Base-by-base conservation (phyloP, 2,797 vertebrate genomes). In the Schizopygopsis malacanthus region DNA sequence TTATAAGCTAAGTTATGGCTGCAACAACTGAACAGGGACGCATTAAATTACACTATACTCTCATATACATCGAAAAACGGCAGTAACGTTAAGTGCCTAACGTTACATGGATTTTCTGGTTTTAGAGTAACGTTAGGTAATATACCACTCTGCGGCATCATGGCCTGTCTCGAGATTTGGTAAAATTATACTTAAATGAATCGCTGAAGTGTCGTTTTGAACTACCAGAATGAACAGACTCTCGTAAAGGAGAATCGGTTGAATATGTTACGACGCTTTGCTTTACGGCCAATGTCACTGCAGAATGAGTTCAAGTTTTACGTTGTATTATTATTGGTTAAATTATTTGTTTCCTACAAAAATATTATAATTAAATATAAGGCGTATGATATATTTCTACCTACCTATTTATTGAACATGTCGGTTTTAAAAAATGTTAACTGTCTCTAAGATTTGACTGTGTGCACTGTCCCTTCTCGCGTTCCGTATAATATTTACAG, bases 401-500 rank as follows among this genome's bases (percentile, higher is more conserved):
- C 1, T 20, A 47, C 25, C 15, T 41, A 22, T 39, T 4, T 25
- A 25, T 65, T 69, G 15, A 18, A 78, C 16, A 37, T 18, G 25
- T 15, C 4, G 10, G n/a, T 61, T 18, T 72, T 45, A 56, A 82
- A 70, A 52, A 59, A 33, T 33, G 2, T 33, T 33, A 2, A 33
- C 33, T 33, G 33, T 3, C 33, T 33, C 33, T 3, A 33, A 45
- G 0, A 52, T 25, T 22, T 65, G 25, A 59, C 13, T 12, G 12
- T 52, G 1, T 61, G 73, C 1, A 61, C 11, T 33, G 20, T 72
- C 28, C 90, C 72, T 77, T 5, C 2, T 43, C 0, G 6, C 82
- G n/a, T 86, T 54, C 94, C 92, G 93, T 95, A 90, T 6, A 15
- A 10, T 54, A 4, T 82, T 95, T 94, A 90, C 95, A 93, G 93